phyloP scores from a whole-genome alignment of 2,113 vertebrate species.

The Phrynocephalus versicolor region DNA sequence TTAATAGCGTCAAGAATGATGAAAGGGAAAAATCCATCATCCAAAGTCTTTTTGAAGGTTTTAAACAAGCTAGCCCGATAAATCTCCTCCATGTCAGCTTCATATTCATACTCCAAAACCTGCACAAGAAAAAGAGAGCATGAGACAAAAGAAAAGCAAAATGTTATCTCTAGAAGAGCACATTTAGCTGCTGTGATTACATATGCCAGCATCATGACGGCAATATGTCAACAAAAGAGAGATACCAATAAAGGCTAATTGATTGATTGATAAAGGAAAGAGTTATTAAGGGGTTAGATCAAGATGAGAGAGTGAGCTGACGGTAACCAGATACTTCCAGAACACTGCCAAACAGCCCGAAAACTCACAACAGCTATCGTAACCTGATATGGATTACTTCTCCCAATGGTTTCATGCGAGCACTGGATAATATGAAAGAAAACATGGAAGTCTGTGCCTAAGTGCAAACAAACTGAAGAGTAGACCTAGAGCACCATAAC shows the following conservation, averaged over 20 bases:
- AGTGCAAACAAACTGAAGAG: background rate
- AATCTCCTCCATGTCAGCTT: constrained; percentile 96
- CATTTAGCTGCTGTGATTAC: constrained; percentile 23
- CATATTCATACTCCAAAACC: constrained; percentile 96
- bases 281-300: background rate
- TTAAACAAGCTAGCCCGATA: constrained; percentile 98
- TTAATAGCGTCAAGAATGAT: constrained; percentile 98
- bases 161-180: background rate
- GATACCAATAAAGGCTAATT: no score
- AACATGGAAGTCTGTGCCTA: background rate
- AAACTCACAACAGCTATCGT: no score
- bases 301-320: background rate
- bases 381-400: no score
- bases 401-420: background rate
- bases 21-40: constrained; percentile 98
- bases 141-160: constrained; percentile 47
- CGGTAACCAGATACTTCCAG: background rate
- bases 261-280: background rate
- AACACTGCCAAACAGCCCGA: no score
- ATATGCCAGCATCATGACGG: background rate
- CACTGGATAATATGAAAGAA: background rate
- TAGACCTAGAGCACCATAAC: background rate
- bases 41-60: constrained; percentile 97
- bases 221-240: background rate
- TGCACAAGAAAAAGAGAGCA: constrained; percentile 62